A percentile compares a stretch with the other conserved stretches of the same genome.
phyloP scores from a whole-genome alignment of 1,140 invertebrate species.

The Platyscapa corneri region DNA sequence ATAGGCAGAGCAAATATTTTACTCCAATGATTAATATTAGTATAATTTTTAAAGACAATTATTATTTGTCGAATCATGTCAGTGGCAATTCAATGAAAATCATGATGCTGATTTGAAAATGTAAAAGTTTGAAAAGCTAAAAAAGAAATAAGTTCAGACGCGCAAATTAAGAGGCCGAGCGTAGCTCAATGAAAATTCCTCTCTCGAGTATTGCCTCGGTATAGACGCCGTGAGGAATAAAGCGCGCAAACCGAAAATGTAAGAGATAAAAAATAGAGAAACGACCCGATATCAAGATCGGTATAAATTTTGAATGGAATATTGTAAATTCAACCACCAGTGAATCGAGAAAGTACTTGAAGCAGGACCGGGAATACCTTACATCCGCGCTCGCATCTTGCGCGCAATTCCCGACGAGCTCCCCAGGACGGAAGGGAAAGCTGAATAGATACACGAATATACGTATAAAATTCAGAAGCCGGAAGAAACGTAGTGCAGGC shows the following conservation, averaged over 20 bases:
- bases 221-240: too few species aligned
- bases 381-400: conserved; percentile 18
- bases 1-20: too few species aligned
- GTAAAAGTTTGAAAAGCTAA: too few species aligned
- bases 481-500: not conserved
- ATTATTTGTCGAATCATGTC: too few species aligned
- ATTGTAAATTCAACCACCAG: conserved; percentile 57
- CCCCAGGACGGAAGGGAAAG: not conserved
- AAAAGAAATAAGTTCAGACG: too few species aligned
- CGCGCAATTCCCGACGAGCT: conserved; percentile 12
- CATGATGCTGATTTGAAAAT: too few species aligned
- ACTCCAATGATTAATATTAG: too few species aligned
- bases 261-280: not conserved
- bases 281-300: conserved; percentile 26
- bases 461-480: not conserved
- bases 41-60: too few species aligned
- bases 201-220: not conserved
- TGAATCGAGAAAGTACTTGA: conserved; percentile 58
- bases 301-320: conserved; percentile 60
- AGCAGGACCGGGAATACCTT: conserved; percentile 55
- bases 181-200: not conserved
- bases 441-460: not conserved
- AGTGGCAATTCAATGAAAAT: too few species aligned
- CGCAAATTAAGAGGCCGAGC: too few species aligned
- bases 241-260: not conserved